phyloP scores from a whole-genome alignment of 2,113 vertebrate genomes.

The Brachionichthys hirsutus region DNA sequence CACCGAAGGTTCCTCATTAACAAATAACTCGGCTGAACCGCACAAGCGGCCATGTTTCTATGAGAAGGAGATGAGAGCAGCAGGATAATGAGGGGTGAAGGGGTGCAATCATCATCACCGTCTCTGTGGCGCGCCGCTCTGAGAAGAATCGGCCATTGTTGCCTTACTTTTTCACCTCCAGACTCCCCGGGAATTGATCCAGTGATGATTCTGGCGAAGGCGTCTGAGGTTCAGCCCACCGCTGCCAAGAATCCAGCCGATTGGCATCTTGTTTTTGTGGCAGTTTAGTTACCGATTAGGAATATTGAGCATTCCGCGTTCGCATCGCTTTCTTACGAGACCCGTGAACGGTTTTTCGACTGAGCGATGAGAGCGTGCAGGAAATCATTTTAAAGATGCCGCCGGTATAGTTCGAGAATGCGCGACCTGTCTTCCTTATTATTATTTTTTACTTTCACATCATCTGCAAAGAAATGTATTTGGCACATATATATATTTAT shows the following conservation, averaged over 20 bases:
- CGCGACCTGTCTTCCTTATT: slow-evolving; percentile 1
- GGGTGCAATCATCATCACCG: slow-evolving; percentile 14
- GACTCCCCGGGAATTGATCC: slow-evolving; percentile 8
- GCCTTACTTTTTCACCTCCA: background rate
- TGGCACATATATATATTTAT: slow-evolving; percentile 9
- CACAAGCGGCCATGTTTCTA: background rate
- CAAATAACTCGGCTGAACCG: too few relatives aligned
- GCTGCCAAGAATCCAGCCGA: slow-evolving; percentile 7
- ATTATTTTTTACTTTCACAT: slow-evolving; percentile 8
- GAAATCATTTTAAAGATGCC: too few relatives aligned
- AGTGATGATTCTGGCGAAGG: slow-evolving; percentile 18
- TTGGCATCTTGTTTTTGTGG: slow-evolving; percentile 30
- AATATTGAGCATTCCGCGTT: background rate
- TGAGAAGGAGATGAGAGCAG: background rate
- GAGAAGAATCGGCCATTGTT: slow-evolving; percentile 9
- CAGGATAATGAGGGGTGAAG: slow-evolving; percentile 1
- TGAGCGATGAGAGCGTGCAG: slow-evolving; percentile 8
- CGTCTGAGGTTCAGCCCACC: slow-evolving; percentile 1
- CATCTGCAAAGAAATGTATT: slow-evolving; percentile 13
- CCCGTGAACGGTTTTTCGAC: slow-evolving; percentile 9
- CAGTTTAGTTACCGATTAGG: slow-evolving; percentile 36
- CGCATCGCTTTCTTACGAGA: slow-evolving; percentile 10
- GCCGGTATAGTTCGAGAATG: background rate
- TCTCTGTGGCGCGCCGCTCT: background rate
- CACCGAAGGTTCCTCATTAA: slow-evolving; percentile 16